Base-by-base conservation (phyloP, 1,140 invertebrate species). In the Cydia amplana region DNA sequence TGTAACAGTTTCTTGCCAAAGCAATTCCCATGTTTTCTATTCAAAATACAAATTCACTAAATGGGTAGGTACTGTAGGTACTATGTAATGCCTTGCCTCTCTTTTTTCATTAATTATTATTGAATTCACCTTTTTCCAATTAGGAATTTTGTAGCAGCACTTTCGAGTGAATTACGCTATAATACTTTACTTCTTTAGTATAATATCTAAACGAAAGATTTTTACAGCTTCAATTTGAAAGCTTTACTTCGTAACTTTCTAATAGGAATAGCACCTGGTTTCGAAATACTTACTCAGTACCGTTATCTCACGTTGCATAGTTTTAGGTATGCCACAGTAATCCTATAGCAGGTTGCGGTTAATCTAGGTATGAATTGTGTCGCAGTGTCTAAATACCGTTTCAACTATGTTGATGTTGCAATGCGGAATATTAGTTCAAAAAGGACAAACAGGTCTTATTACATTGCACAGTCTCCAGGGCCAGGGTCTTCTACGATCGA, bases 261-360 rank as follows among this genome's bases (percentile, higher is more conserved):
- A 55, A 18, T 18, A 55, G 43, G 4, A 43, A 14, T 55, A 18
- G 51, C 51, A 55, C 51, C 51, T 49, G 46, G 16, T 18, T 55
- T 9, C n/a, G 4, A 51, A 51, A 16, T n/a, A 51, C 49, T 51
- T 55, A 10, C 36, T 40, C 9, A 18, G 20, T 60, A 12, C 6
- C 51, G 12, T 49, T 51, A 4, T 23, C 55, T 20, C 20, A 23
- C 7, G 20, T 60, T 60, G 55, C 55, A 20, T 60, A 60, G 20
- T n/a, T 60, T 60, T 60, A 60, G 55, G 55, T 23, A 60, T 23
- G 9, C 55, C 55, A 60, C 55, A 60, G 55, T 10, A 23, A 60
- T 60, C 55, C 55, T 23, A 60, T 60, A 60, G 55, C 55, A 60
- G 32, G 65, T 70, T 70, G 65, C n/a, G 65, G 65, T 70, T 70